Conservation (phyloP, 2,113 vertebrate species). For the Plotosus lineatus region DNA sequence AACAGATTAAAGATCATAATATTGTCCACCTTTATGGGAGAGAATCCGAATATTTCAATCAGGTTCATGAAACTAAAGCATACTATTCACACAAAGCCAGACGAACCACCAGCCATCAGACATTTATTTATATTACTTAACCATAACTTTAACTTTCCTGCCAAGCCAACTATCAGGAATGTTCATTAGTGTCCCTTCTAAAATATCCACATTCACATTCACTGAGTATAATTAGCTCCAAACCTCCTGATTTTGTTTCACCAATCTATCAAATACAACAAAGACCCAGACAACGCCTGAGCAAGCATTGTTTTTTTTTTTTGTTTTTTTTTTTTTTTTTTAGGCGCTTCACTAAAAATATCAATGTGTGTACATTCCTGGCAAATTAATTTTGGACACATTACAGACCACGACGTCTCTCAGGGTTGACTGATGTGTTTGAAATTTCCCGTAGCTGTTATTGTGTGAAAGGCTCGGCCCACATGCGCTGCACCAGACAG, state of each 20-base stretch:
- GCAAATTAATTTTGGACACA: slow-evolving; percentile 54
- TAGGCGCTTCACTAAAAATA: background rate
- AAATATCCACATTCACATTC: background rate
- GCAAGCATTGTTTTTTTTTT: no score
- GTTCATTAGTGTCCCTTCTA: background rate
- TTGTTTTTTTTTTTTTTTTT: no score
- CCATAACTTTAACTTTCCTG: background rate
- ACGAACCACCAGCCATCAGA: slow-evolving; percentile 19
- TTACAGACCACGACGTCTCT: slow-evolving; percentile 48
- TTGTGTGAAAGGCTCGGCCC: slow-evolving; percentile 25
- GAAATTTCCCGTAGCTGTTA: slow-evolving; percentile 56
- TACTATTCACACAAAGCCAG: background rate
- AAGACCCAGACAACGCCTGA: background rate
- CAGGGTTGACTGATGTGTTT: slow-evolving; percentile 48
- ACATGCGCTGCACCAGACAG: slow-evolving; percentile 6
- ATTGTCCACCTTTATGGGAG: background rate
- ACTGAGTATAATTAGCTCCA: background rate
- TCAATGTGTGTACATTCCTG: slow-evolving; percentile 54
- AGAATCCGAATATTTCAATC: background rate
- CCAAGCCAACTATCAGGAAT: background rate
- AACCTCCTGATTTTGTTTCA: background rate
- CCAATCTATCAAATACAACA: background rate
- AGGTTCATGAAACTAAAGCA: background rate
- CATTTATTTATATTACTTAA: slow-evolving; percentile 3
- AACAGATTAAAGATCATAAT: background rate